These are phyloP conservation scores for Neelides folsomi DNA, from an alignment of 2,888 invertebrate genomes.

Conservation along the genomic window DNA sequence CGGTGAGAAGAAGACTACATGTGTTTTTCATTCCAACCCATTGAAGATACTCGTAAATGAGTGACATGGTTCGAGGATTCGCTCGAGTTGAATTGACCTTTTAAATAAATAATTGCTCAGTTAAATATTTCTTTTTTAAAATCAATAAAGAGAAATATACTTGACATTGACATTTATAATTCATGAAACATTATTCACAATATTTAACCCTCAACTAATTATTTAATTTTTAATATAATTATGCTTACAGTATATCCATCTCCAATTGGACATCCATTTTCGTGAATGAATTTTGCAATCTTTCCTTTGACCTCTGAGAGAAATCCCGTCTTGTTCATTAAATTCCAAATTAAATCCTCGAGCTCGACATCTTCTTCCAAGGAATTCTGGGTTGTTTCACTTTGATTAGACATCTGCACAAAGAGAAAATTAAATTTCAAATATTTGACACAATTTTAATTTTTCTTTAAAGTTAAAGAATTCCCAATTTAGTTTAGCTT, in stretches of 20 bases:
- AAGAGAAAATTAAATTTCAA: too few species aligned
- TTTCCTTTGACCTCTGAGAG: conserved; percentile 22
- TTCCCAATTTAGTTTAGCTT: too few species aligned
- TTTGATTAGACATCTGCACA: too few species aligned
- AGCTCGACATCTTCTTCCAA: conserved; percentile 10
- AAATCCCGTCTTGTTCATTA: conserved; percentile 24
- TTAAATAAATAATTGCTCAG: background rate
- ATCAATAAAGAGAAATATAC: background rate
- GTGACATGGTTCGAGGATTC: conserved; percentile 14
- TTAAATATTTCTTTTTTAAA: background rate
- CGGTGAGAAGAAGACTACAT: conserved; percentile 19
- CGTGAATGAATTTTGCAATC: conserved; percentile 26
- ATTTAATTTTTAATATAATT: background rate
- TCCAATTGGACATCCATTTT: conserved; percentile 16
- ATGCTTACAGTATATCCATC: conserved; percentile 12
- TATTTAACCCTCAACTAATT: background rate
- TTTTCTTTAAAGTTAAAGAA: too few species aligned
- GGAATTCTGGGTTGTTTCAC: too few species aligned
- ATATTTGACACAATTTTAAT: too few species aligned
- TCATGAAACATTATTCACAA: background rate
- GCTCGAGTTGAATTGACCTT: conserved; percentile 18
- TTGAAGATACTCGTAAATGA: conserved; percentile 29
- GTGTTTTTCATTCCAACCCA: conserved; percentile 30
- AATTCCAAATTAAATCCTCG: conserved; percentile 23
- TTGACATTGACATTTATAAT: background rate